Evolutionary conservation across 1,140 invertebrate species (phyloP), one percentile per base, ranked within the genome.

Genomic region (Atta colombica): DNA sequence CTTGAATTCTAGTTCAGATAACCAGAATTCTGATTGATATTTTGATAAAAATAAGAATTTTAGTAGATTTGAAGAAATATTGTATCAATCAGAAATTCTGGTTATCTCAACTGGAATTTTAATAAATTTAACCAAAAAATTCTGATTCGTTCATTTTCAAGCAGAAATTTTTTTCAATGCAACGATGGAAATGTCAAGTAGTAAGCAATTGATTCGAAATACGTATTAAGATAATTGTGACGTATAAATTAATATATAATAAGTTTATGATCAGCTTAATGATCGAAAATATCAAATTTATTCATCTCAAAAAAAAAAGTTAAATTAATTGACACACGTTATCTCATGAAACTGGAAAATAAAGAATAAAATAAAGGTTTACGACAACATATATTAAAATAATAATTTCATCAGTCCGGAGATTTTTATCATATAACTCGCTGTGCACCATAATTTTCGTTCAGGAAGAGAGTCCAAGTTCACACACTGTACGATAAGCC

Each of bases 401-500:
- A 28, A 75, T 60, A 51, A 75, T 75, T 61, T 63, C 31, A 25
- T 61, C 39, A 25, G 25, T 31, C 39, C 53, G 10, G 3, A 55
- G 80, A 84, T 84, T 63, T 68, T 61, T 75, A 84, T 84, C 80
- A 7, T 16, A 3, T 45, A 8, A 74, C 25, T 1, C 35, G 10
- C 39, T 45, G 55, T 31, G n/a, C 69, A 28, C 16, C 51, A 51
- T 63, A 84, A 75, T 84, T 84, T 60, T 84, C 25, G 45, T 84
- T 31, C 14, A 53, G 80, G 7, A 74, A 72, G 39, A 60, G 10
- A 75, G 10, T 63, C 39, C 45, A 84, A 82, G 69, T 82, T 82
- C 55, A 61, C 68, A 72, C 25, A 74, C 35, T 45, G 31, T 16
- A 61, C 69, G 80, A 75, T 84, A 84, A 84, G 55, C 58, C 55